Percentiles rank a stretch among this genome's conserved stretches.
These are phyloP conservation scores for Champsocephalus esox DNA, from an alignment of 2,797 vertebrate species.

Conservation along the genomic window DNA sequence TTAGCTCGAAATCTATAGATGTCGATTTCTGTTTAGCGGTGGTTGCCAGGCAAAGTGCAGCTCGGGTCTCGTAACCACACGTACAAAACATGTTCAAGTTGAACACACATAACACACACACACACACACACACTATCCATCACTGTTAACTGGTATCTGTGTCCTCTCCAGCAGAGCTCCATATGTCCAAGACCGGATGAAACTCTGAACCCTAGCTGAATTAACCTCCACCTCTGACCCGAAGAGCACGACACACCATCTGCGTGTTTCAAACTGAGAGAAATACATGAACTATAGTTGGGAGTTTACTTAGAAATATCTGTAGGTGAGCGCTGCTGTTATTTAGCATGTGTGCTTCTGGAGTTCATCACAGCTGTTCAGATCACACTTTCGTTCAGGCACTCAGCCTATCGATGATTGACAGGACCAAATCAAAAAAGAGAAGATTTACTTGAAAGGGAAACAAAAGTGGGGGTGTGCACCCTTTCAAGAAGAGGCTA, in stretches of 20 bases:
- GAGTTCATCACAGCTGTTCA: neutral
- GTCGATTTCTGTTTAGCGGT: too few relatives aligned
- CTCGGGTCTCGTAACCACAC: too few relatives aligned
- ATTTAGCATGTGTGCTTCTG: neutral
- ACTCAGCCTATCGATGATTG: too few relatives aligned
- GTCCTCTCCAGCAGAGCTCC: slow-evolving; percentile 35
- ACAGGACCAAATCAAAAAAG: neutral
- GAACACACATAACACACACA: neutral
- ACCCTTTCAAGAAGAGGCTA: slow-evolving; percentile 30
- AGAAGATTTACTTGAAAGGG: neutral
- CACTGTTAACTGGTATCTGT: slow-evolving; percentile 35
- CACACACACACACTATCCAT: slow-evolving; percentile 9
- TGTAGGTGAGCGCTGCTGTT: neutral
- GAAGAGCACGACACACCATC: slow-evolving; percentile 40
- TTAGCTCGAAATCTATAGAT: neutral
- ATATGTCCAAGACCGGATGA: slow-evolving; percentile 52
- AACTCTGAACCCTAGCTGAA: slow-evolving; percentile 45
- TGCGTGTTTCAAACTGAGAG: slow-evolving; percentile 22
- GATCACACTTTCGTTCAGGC: neutral
- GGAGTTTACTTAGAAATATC: neutral
- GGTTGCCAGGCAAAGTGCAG: too few relatives aligned
- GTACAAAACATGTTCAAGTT: neutral
- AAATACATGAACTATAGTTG: neutral
- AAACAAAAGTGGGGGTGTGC: neutral
- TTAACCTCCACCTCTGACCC: slow-evolving; percentile 50